Percentiles rank a stretch among this genome's conserved stretches.
These are phyloP conservation scores for Odontothrips loti DNA, from an alignment of 2,888 invertebrate species.

Conservation along the genomic window DNA sequence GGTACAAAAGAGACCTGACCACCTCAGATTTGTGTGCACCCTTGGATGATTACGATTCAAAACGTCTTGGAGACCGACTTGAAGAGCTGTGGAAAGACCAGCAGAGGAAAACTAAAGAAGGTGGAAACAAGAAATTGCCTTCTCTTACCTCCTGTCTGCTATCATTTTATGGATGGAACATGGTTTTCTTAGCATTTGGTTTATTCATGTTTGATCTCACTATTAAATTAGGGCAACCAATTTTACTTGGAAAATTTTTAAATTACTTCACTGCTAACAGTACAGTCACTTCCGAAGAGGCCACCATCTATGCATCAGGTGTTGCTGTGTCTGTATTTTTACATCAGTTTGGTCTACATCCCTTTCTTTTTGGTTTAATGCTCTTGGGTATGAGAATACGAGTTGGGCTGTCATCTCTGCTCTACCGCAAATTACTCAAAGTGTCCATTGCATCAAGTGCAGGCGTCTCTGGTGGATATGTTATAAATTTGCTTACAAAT, in stretches of 20 bases:
- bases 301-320: slow-evolving; percentile 70
- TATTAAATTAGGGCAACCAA: slow-evolving; percentile 39
- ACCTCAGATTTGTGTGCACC: slow-evolving; percentile 70
- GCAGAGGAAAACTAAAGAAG: neutral
- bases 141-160: neutral
- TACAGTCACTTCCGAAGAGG: slow-evolving; percentile 49
- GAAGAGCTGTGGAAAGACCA: slow-evolving; percentile 53
- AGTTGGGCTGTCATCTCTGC: slow-evolving; percentile 73
- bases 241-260: slow-evolving; percentile 47
- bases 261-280: slow-evolving; percentile 47
- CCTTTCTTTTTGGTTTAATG: slow-evolving; percentile 80
- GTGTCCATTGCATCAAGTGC: neutral
- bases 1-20: slow-evolving; percentile 66
- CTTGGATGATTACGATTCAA: slow-evolving; percentile 64
- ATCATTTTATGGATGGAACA: neutral
- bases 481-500: slow-evolving; percentile 74
- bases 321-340: slow-evolving; percentile 60
- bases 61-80: slow-evolving; percentile 60
- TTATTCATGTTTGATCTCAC: slow-evolving; percentile 1
- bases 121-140: neutral
- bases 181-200: slow-evolving; percentile 6
- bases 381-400: slow-evolving; percentile 80
- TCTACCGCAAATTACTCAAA: slow-evolving; percentile 63
- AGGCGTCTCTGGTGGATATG: slow-evolving; percentile 55
- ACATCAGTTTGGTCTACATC: slow-evolving; percentile 57